phyloP scores from a whole-genome alignment of 1,140 invertebrate genomes.

The Grapholita molesta region DNA sequence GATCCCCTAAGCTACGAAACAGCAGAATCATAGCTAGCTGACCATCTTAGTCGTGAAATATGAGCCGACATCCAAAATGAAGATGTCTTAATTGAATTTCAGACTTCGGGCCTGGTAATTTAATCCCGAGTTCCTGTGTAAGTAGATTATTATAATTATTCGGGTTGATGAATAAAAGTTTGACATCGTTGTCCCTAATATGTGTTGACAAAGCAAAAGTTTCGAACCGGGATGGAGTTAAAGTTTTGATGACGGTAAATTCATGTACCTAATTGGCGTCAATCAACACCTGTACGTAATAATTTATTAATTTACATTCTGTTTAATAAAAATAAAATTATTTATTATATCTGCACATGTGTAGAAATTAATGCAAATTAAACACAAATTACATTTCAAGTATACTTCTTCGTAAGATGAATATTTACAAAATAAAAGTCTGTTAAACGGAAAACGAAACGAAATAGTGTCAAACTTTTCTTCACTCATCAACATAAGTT shows the following conservation, averaged over 20 bases:
- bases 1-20: neutral
- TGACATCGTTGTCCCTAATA: neutral
- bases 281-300: neutral
- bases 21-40: neutral
- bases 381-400: no score
- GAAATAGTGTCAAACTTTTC: no score
- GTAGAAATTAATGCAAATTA: no score
- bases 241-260: neutral
- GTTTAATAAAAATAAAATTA: no score
- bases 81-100: constrained; percentile 12
- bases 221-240: neutral
- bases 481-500: no score
- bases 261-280: neutral
- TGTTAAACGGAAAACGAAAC: no score
- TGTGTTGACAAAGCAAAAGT: constrained; percentile 9
- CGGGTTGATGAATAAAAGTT: constrained; percentile 8
- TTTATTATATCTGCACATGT: no score
- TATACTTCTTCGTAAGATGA: no score
- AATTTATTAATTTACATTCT: no score
- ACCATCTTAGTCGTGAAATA: neutral
- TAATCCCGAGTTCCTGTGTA: neutral
- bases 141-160: constrained; percentile 16
- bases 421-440: no score
- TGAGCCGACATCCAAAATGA: constrained; percentile 6
- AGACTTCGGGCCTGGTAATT: neutral